Percentiles rank a stretch among this genome's conserved stretches.
Conservation (phyloP, 2,797 vertebrate species). For the Arrhamphus sclerolepis region DNA sequence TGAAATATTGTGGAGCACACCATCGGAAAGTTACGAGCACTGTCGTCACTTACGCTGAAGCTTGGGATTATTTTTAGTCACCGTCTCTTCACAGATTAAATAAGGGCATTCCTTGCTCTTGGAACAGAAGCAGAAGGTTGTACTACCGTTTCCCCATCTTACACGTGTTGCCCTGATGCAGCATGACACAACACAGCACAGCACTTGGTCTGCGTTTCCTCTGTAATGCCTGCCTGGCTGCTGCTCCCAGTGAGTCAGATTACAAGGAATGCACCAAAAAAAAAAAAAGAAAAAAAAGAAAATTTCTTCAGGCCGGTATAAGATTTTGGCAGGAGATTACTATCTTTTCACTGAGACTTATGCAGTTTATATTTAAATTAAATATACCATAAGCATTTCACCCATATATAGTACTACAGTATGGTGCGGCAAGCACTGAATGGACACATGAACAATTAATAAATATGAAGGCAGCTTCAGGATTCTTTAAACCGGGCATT, state of each 20-base stretch:
- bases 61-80: conserved; percentile 64
- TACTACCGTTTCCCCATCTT: conserved; percentile 43
- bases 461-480: not conserved
- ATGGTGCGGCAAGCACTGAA: too few species aligned
- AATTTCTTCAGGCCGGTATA: not conserved
- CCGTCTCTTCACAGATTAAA: conserved; percentile 54
- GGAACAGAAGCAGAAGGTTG: conserved; percentile 33
- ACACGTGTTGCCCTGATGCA: conserved; percentile 31
- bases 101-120: conserved; percentile 43
- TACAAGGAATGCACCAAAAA: not conserved
- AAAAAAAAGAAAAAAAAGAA: not conserved
- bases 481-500: too few species aligned
- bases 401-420: too few species aligned
- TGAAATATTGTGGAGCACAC: conserved; percentile 18
- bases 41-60: conserved; percentile 29
- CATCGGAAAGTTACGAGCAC: conserved; percentile 19
- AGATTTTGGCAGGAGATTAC: not conserved
- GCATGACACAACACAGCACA: conserved; percentile 15
- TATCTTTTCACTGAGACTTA: not conserved
- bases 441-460: not conserved
- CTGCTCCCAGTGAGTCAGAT: not conserved
- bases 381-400: not conserved
- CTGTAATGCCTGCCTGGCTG: conserved; percentile 12
- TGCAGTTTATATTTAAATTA: not conserved
- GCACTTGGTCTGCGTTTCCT: conserved; percentile 1